Conservation (phyloP, 2,797 vertebrate species). For the Phataginus tricuspis region DNA sequence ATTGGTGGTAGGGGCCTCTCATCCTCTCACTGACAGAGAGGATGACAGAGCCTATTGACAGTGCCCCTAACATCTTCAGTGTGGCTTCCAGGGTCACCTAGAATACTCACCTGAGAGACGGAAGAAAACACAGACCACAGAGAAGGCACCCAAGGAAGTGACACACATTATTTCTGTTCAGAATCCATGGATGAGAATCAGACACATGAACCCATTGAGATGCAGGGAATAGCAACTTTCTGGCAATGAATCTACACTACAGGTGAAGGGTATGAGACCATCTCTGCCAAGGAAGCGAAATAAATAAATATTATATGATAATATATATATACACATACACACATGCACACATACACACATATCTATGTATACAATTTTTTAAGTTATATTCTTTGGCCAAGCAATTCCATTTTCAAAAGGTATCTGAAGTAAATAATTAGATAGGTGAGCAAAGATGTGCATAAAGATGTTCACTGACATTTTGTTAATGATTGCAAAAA, state of each 20-base stretch:
- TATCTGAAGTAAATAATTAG: slow-evolving; percentile 2
- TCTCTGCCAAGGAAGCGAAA: background rate
- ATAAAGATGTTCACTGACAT: background rate
- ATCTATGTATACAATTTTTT: background rate
- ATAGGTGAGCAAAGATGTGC: background rate
- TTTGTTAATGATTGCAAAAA: background rate
- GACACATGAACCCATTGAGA: background rate
- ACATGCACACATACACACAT: background rate
- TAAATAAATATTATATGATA: background rate
- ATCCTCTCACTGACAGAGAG: background rate
- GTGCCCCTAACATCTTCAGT: background rate
- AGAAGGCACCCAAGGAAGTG: background rate
- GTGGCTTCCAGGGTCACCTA: background rate
- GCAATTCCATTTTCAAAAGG: background rate
- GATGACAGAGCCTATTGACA: background rate
- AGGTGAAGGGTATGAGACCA: background rate
- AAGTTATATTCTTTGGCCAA: background rate
- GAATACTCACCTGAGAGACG: background rate
- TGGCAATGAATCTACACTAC: background rate
- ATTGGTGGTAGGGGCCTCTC: background rate
- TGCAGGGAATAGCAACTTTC: background rate
- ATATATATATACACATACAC: background rate
- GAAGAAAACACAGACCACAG: background rate
- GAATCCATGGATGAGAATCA: background rate
- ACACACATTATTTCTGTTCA: background rate